Base-by-base conservation (phyloP, 2,888 invertebrate species). In the Sympetrum striolatum region DNA sequence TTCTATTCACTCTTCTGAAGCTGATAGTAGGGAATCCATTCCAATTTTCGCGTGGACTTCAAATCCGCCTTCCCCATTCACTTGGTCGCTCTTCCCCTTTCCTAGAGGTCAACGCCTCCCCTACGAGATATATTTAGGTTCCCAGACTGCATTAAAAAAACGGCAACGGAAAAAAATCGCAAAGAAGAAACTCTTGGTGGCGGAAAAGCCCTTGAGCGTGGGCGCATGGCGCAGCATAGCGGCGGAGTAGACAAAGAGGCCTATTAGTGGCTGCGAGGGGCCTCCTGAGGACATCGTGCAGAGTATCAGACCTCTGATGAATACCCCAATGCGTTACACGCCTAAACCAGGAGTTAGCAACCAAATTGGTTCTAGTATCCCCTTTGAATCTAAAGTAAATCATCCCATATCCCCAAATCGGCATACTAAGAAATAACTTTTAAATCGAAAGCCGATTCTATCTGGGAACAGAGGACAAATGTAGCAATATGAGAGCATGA, bases 121-220 rank as follows among this genome's bases (percentile, higher is more conserved):
- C 64, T 35, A 58, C 10, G 86, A 60, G 86, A 60, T 86, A 86
- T 86, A 86, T 86, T 86, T 86, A 86, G 86, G 73, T 25, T 86
- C 86, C 86, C 60, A 60, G 37, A 37, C 86, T 31, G 64, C 86
- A 86, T 86, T 86, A 60, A 60, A 86, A 86, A 86, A 60, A 86
- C 25, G 31, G 31, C 12, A 73, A 31, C 25, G 31, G 31, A 73
- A 73, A 31, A 25, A 73, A 12, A 73, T 31, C 15, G 31, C 25
- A 31, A 73, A 25, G 73, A 25, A 31, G 14, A 73, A 73, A 73
- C 73, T 73, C 73, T 73, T 73, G 25, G 22, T 18, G n/a, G n/a
- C n/a, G 18, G n/a, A 37, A 86, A 58, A 10, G 58, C 64, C 60
- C 86, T 86, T 25, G 73, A 25, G 73, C 31, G 31, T n/a, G 64